These are phyloP conservation scores for Gymnoscopelus braueri DNA, from an alignment of 2,797 vertebrate genomes.

Conservation along the genomic window DNA sequence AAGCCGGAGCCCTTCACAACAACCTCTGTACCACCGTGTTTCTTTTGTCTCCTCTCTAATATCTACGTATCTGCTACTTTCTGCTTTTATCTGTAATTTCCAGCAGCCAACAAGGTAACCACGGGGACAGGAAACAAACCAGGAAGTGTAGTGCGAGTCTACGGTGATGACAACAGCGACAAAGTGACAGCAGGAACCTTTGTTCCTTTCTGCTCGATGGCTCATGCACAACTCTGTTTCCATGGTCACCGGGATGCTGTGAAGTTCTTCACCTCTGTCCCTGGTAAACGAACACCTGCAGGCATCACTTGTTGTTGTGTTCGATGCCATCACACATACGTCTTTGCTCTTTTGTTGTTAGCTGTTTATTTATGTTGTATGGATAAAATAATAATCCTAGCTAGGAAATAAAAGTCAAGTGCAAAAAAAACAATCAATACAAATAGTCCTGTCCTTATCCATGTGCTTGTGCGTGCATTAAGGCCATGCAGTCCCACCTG, in stretches of 20 bases:
- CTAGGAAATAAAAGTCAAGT: no score
- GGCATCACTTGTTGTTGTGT: no score
- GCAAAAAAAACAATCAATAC: no score
- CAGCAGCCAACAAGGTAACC: conserved; percentile 84
- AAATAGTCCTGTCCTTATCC: conserved; percentile 13
- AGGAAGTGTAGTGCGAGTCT: conserved; percentile 90
- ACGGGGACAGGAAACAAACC: conserved; percentile 83
- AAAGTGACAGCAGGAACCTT: conserved; percentile 94
- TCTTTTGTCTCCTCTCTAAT: background rate
- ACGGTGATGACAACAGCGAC: conserved; percentile 93
- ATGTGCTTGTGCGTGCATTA: conserved; percentile 16
- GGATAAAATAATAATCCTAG: no score
- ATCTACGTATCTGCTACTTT: background rate
- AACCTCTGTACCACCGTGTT: background rate
- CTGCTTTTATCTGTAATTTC: conserved; percentile 27
- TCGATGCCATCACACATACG: no score
- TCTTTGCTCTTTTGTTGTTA: no score
- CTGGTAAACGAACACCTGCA: conserved; percentile 78
- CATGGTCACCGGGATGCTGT: conserved; percentile 97
- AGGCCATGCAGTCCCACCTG: conserved; percentile 88
- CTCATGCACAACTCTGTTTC: conserved; percentile 96
- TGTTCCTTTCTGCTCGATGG: conserved; percentile 97
- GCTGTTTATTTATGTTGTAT: no score
- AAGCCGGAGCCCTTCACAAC: background rate
- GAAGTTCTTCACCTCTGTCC: conserved; percentile 96